phyloP scores from a whole-genome alignment of 2,797 vertebrate species.

The Diplodus sargus region DNA sequence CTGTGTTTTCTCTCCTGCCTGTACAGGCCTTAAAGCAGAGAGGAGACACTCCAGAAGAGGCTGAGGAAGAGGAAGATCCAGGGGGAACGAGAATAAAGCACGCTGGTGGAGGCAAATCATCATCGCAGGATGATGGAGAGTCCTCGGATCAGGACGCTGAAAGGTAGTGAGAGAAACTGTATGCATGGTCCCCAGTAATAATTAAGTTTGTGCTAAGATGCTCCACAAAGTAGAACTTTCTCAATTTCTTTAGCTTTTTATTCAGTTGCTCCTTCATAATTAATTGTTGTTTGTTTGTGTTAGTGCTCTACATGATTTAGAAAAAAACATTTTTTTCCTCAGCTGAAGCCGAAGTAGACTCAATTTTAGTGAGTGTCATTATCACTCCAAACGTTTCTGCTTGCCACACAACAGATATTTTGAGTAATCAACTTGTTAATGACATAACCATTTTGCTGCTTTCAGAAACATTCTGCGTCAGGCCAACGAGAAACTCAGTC shows the following conservation, averaged over 20 bases:
- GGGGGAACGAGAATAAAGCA: conserved; percentile 35
- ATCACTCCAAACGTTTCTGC: background rate
- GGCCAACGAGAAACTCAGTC: conserved; percentile 89
- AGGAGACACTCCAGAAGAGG: conserved; percentile 57
- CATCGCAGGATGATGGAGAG: conserved; percentile 73
- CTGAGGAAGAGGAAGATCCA: conserved; percentile 65
- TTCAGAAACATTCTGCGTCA: conserved; percentile 85
- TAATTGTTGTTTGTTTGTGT: conserved; percentile 6
- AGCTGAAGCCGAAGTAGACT: background rate
- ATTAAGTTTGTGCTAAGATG: background rate
- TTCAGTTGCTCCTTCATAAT: conserved; percentile 8
- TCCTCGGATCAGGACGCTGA: conserved; percentile 80
- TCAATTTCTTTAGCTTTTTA: background rate
- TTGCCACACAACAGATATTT: background rate
- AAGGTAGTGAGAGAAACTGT: conserved; percentile 82
- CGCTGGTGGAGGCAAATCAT: conserved; percentile 42
- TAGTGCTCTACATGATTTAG: background rate
- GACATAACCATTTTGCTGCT: background rate
- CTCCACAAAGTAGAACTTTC: background rate
- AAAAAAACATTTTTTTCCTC: background rate
- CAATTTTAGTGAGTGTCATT: background rate
- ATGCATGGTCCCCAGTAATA: background rate
- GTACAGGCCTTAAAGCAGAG: conserved; percentile 85
- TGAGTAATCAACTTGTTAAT: background rate
- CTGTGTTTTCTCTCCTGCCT: conserved; percentile 90